phyloP scores from a whole-genome alignment of 1,140 invertebrate species.

The Drosophila kanapiae region DNA sequence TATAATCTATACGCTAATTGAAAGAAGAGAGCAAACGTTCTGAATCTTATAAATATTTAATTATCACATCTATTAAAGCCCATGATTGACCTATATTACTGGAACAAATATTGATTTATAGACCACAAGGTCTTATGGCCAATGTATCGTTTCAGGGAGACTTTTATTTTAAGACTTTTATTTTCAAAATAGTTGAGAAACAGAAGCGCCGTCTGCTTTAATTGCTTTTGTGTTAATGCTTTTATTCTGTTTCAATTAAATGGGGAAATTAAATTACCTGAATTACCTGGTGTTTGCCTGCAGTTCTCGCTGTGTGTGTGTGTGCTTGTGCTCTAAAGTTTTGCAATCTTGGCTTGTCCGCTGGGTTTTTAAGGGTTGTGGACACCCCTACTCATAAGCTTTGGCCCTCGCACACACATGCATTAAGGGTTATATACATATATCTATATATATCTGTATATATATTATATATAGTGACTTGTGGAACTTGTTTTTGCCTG shows the following conservation, averaged over 20 bases:
- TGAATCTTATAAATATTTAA: too few relatives aligned
- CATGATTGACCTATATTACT: too few relatives aligned
- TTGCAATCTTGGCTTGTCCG: constrained; percentile 56
- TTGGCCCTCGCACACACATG: constrained; percentile 12
- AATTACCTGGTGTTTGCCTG: constrained; percentile 9
- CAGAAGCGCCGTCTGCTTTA: not conserved
- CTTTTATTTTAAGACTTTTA: too few relatives aligned
- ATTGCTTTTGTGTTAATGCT: not conserved
- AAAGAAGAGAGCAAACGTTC: too few relatives aligned
- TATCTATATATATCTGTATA: not conserved
- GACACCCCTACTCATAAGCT: constrained; percentile 29
- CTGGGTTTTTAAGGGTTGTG: constrained; percentile 61
- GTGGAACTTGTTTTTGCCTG: constrained; percentile 53
- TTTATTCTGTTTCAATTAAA: constrained; percentile 1
- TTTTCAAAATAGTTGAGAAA: not conserved
- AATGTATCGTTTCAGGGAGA: too few relatives aligned
- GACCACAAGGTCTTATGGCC: too few relatives aligned
- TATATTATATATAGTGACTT: constrained; percentile 5
- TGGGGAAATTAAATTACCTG: constrained; percentile 13
- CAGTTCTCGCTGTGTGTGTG: not conserved
- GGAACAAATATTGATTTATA: too few relatives aligned
- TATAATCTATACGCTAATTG: too few relatives aligned
- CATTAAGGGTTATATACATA: constrained; percentile 17
- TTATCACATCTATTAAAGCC: too few relatives aligned
- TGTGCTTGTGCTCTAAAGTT: constrained; percentile 18